Evolutionary conservation across 2,888 invertebrate species (phyloP), one percentile per base, ranked within the genome.

Genomic region (Cordilura impudica): DNA sequence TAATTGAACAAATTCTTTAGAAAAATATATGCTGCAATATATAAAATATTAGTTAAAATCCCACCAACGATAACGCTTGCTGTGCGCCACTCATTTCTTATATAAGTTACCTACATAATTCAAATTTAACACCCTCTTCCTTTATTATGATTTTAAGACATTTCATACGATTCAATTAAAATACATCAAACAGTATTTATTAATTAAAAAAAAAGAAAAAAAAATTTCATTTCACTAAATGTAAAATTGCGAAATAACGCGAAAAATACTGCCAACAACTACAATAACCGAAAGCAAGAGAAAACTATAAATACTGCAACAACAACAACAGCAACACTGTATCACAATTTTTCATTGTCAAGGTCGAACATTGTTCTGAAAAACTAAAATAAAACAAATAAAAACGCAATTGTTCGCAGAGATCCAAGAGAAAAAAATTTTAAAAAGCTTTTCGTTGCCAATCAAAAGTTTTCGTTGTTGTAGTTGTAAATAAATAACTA

Each of bases 281-380:
- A 12, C 2, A 35, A 35, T 43, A 65, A 23, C 54, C 35, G 49
- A 74, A 74, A 74, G 35, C 58, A 19, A 76, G 54, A 21, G 19
- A 73, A 76, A 79, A 69, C 39, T 58, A 69, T 39, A 65, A 19
- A 49, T 51, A 21, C 56, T 74, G 53, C 56, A 81, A 73, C 63
- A 76, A 75, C 61, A 70, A 72, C 43, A 75, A 43, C 77, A 61
- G 66, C 78, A 78, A 63, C 63, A 75, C n/a, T 71, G 76, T 74
- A 76, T 67, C 80, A 78, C 84, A 83, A 84, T 85, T 87, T 70
- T 87, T 87, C 87, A 88, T 84, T 87, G 87, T 85, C 87, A 87
- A 88, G 87, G 87, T 88, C 87, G 87, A 87, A 81, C 85, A 80
- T 83, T 87, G 87, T 87, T 85, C 85, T 85, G 84, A 86, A 84